Percentiles rank a stretch among this genome's conserved stretches.
phyloP scores from a whole-genome alignment of 2,888 invertebrate species.

The Drosophila pegasa region DNA sequence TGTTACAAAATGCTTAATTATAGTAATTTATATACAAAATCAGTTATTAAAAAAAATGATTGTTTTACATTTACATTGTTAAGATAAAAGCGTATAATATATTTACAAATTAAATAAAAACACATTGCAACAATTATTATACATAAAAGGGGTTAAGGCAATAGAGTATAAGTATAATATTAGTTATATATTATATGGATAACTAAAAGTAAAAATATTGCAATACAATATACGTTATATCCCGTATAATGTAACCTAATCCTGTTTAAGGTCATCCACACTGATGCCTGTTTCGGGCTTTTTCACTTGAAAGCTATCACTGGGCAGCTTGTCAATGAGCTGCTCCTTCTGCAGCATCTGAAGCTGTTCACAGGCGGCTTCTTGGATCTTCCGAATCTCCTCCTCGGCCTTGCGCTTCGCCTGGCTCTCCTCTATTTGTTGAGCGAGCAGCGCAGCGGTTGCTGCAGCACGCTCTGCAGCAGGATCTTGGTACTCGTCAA shows the following conservation, averaged over 20 bases:
- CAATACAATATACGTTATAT: not conserved
- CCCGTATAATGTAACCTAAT: not conserved
- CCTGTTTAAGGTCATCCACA: slow-evolving; percentile 28
- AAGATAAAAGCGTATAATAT: not conserved
- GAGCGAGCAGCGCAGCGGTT: slow-evolving; percentile 74
- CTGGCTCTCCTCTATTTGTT: slow-evolving; percentile 72
- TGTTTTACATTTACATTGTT: not conserved
- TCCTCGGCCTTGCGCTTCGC: slow-evolving; percentile 72
- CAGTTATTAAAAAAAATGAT: not conserved
- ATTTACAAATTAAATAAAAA: not conserved
- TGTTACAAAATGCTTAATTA: not conserved
- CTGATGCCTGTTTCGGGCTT: slow-evolving; percentile 39
- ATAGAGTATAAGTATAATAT: not conserved
- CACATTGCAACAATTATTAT: not conserved
- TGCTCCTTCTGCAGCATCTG: slow-evolving; percentile 59
- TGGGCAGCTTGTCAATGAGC: slow-evolving; percentile 47
- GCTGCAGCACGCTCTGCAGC: slow-evolving; percentile 74
- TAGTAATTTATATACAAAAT: not conserved
- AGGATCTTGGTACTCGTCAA: slow-evolving; percentile 67
- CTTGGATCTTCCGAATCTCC: slow-evolving; percentile 70
- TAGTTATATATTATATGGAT: not conserved
- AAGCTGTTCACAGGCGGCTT: slow-evolving; percentile 76
- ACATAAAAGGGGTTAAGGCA: not conserved
- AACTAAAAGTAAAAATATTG: not conserved
- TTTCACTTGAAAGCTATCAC: slow-evolving; percentile 62